Percentiles rank a stretch among this genome's conserved stretches.
These are phyloP conservation scores for Aradus depressus DNA, from an alignment of 2,888 invertebrate species.

Conservation along the genomic window DNA sequence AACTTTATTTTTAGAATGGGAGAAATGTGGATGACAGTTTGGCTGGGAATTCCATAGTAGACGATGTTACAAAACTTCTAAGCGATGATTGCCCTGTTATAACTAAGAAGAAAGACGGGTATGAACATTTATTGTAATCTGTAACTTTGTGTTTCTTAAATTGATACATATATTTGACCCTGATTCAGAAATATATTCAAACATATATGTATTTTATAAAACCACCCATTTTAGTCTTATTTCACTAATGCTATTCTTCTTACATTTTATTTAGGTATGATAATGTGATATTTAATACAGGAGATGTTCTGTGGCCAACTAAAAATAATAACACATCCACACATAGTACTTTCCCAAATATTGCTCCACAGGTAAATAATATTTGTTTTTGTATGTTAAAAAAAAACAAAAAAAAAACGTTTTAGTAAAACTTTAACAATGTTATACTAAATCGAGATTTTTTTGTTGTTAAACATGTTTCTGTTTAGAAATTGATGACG, in stretches of 20 bases:
- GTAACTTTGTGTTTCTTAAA: neutral
- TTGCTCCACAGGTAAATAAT: slow-evolving; percentile 12
- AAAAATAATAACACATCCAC: slow-evolving; percentile 11
- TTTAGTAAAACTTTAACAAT: too few relatives aligned
- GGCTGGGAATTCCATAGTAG: slow-evolving; percentile 51
- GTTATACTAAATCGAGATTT: too few relatives aligned
- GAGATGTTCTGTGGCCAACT: slow-evolving; percentile 10
- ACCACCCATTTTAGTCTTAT: too few relatives aligned
- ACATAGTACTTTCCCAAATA: slow-evolving; percentile 11
- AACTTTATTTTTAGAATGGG: slow-evolving; percentile 25
- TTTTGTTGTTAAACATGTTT: too few relatives aligned
- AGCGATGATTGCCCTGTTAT: slow-evolving; percentile 41
- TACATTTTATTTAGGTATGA: slow-evolving; percentile 11
- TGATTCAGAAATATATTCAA: neutral
- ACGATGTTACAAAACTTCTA: slow-evolving; percentile 52
- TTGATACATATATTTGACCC: neutral
- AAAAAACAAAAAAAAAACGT: too few relatives aligned
- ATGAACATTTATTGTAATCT: slow-evolving; percentile 5
- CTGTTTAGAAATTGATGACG: too few relatives aligned
- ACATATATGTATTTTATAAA: too few relatives aligned
- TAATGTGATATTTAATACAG: slow-evolving; percentile 14
- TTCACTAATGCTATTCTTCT: too few relatives aligned
- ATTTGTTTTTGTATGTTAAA: too few relatives aligned
- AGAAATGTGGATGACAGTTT: slow-evolving; percentile 30
- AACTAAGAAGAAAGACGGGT: slow-evolving; percentile 23